A percentile compares a stretch with the other conserved stretches of the same genome.
Evolutionary conservation across 2,888 invertebrate genomes (phyloP).

Genomic region (Meandrusa payeni): DNA sequence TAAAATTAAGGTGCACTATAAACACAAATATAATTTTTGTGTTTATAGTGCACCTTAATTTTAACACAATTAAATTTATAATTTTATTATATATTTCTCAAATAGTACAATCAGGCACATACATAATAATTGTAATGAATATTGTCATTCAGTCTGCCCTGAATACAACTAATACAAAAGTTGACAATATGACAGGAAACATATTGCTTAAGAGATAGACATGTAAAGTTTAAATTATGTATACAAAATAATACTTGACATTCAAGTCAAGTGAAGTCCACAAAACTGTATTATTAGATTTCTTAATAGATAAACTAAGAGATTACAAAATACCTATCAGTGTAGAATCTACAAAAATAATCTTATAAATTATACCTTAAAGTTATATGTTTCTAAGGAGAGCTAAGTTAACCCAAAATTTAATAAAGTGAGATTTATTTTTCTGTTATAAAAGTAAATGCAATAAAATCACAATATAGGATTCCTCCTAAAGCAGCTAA

Average conservation of each 20-base stretch:
- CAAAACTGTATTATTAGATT: conserved; percentile 55
- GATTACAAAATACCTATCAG: conserved; percentile 75
- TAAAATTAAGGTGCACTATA: too few relatives aligned
- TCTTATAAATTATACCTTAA: conserved; percentile 75
- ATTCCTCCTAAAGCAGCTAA: conserved; percentile 37
- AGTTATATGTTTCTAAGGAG: conserved; percentile 77
- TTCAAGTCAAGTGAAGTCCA: conserved; percentile 63
- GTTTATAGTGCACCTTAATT: too few relatives aligned
- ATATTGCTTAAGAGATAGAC: conserved; percentile 9
- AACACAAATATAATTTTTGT: too few relatives aligned
- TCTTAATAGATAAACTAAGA: conserved; percentile 65
- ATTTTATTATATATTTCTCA: conserved; percentile 58
- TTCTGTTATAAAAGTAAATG: conserved; percentile 52
- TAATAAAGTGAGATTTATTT: conserved; percentile 58
- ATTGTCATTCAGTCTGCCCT: conserved; percentile 42
- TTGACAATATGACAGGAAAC: conserved; percentile 37
- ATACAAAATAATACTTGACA: conserved; percentile 75
- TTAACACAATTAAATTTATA: too few relatives aligned
- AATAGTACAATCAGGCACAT: conserved; percentile 77
- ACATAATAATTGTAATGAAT: conserved; percentile 62
- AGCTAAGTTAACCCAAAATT: conserved; percentile 64
- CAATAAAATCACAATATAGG: conserved; percentile 48
- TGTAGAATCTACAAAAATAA: conserved; percentile 72
- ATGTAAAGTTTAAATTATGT: conserved; percentile 45
- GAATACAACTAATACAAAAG: conserved; percentile 40